phyloP scores from a whole-genome alignment of 1,140 invertebrate genomes.

The Pissodes strobi region DNA sequence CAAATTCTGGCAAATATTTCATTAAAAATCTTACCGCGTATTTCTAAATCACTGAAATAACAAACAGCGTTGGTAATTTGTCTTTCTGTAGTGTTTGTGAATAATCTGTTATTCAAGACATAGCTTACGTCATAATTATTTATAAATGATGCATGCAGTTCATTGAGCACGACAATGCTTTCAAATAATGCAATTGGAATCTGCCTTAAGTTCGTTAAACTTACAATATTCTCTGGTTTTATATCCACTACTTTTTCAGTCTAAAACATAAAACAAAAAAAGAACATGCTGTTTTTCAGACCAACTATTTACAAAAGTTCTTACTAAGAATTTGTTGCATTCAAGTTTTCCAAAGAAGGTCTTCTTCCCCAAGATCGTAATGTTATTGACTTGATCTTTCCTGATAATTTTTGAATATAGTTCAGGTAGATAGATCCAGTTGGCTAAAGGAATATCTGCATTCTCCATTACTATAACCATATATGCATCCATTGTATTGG shows the following conservation, averaged over 20 bases:
- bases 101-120: constrained; percentile 42
- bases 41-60: constrained; percentile 42
- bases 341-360: constrained; percentile 47
- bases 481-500: background rate
- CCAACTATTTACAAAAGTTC: background rate
- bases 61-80: constrained; percentile 45
- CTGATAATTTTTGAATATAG: constrained; percentile 39
- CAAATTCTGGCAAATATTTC: no score
- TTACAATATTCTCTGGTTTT: constrained; percentile 44
- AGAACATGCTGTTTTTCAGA: background rate
- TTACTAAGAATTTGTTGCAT: constrained; percentile 41
- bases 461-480: constrained; percentile 34
- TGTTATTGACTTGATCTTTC: constrained; percentile 33
- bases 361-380: constrained; percentile 43
- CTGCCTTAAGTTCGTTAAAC: constrained; percentile 19
- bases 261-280: no score
- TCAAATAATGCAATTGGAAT: constrained; percentile 46
- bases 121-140: constrained; percentile 43
- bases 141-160: constrained; percentile 41
- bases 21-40: constrained; percentile 33
- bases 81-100: constrained; percentile 29
- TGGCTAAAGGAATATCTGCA: constrained; percentile 40
- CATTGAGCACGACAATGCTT: constrained; percentile 33
- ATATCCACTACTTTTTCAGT: constrained; percentile 36
- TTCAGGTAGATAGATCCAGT: constrained; percentile 36